Evolutionary conservation across 1,140 invertebrate species (phyloP).

Genomic region (Campoletis sonorensis): DNA sequence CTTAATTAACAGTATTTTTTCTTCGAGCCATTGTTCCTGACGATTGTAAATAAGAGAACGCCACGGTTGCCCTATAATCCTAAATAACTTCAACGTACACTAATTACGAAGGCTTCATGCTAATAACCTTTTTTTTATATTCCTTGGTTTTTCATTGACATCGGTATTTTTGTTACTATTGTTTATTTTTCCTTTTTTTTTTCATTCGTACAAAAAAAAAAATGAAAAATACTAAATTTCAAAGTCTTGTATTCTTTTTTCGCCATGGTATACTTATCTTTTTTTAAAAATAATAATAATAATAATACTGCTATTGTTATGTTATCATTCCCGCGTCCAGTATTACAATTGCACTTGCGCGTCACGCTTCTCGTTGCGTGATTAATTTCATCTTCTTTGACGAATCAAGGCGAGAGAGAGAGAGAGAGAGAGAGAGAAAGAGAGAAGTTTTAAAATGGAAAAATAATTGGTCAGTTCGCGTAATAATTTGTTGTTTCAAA

Average conservation of each 20-base stretch:
- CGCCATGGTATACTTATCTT: slow-evolving; percentile 30
- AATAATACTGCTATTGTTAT: background rate
- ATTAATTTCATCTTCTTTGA: too few relatives aligned
- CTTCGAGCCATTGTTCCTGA: background rate
- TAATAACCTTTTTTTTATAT: background rate
- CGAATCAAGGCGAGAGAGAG: too few relatives aligned
- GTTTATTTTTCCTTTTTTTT: too few relatives aligned
- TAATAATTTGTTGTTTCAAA: too few relatives aligned
- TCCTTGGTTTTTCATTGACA: background rate
- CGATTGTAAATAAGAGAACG: background rate
- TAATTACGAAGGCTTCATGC: background rate
- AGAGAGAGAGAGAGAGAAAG: too few relatives aligned
- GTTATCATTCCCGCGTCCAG: background rate
- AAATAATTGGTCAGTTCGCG: too few relatives aligned
- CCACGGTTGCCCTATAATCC: background rate
- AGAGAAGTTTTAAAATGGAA: background rate
- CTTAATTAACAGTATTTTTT: slow-evolving; percentile 1
- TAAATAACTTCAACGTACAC: background rate
- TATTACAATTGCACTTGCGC: too few relatives aligned
- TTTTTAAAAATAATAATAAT: too few relatives aligned
- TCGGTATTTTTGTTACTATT: background rate
- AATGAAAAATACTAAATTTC: too few relatives aligned
- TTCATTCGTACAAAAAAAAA: background rate
- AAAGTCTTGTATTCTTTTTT: background rate
- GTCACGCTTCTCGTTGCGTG: too few relatives aligned